Percentiles rank a stretch among this genome's conserved stretches.
These are phyloP conservation scores for Choristoneura rosaceana DNA, from an alignment of 2,888 invertebrate genomes.

Conservation along the genomic window DNA sequence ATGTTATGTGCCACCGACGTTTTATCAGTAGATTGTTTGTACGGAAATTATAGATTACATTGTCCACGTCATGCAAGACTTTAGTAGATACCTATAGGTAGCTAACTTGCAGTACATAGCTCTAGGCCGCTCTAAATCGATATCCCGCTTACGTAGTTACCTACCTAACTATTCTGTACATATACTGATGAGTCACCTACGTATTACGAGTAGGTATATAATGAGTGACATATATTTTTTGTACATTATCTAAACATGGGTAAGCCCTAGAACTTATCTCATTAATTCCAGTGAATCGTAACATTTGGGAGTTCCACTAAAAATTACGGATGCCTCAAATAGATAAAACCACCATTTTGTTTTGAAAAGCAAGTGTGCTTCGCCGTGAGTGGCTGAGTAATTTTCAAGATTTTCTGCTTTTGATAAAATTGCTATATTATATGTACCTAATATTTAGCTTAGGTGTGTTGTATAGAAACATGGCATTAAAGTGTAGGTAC, in stretches of 20 bases:
- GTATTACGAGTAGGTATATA: not conserved
- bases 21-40: not conserved
- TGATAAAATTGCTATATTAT: not conserved
- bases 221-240: not conserved
- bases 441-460: no score
- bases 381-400: not conserved
- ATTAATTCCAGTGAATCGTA: not conserved
- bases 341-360: not conserved
- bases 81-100: not conserved
- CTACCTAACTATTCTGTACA: no score
- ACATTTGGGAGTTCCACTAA: not conserved
- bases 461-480: not conserved
- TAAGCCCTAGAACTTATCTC: not conserved
- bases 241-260: not conserved
- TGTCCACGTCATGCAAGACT: not conserved
- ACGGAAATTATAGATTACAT: constrained; percentile 6
- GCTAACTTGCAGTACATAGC: not conserved
- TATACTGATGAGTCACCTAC: not conserved
- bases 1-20: constrained; percentile 1
- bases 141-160: not conserved
- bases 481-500: not conserved
- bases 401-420: not conserved
- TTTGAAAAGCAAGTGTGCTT: not conserved
- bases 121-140: not conserved
- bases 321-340: not conserved